Conservation (phyloP, 2,113 vertebrate species). For the Brachypteracias leptosomus region DNA sequence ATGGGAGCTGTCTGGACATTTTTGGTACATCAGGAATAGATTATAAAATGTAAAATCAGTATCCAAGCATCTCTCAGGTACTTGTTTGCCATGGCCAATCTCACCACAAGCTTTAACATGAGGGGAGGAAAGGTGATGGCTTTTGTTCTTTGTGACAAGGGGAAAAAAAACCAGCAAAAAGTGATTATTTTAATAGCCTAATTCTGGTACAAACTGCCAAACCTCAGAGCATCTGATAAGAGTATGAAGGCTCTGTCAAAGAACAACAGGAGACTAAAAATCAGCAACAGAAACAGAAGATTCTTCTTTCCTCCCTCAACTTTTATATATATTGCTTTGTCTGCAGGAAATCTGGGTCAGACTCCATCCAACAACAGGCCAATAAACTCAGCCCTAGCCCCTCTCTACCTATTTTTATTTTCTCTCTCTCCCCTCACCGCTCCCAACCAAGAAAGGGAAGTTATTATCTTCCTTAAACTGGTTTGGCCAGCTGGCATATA, state of each 20-base stretch:
- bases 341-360: background rate
- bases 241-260: background rate
- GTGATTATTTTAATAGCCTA: background rate
- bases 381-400: background rate
- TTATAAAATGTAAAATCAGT: background rate
- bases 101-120: background rate
- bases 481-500: background rate
- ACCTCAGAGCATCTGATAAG: background rate
- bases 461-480: background rate
- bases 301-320: background rate
- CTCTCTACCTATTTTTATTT: background rate
- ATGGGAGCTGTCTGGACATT: background rate
- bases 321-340: background rate
- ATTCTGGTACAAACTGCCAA: background rate
- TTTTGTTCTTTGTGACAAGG: background rate
- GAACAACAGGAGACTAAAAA: background rate
- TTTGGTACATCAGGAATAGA: background rate
- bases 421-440: background rate
- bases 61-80: background rate
- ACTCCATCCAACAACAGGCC: background rate
- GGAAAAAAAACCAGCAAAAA: fast-evolving
- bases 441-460: background rate
- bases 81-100: background rate
- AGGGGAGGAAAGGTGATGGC: background rate
- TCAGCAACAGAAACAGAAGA: background rate